phyloP scores from a whole-genome alignment of 1,140 invertebrate genomes.

The Zaprionus davidi region DNA sequence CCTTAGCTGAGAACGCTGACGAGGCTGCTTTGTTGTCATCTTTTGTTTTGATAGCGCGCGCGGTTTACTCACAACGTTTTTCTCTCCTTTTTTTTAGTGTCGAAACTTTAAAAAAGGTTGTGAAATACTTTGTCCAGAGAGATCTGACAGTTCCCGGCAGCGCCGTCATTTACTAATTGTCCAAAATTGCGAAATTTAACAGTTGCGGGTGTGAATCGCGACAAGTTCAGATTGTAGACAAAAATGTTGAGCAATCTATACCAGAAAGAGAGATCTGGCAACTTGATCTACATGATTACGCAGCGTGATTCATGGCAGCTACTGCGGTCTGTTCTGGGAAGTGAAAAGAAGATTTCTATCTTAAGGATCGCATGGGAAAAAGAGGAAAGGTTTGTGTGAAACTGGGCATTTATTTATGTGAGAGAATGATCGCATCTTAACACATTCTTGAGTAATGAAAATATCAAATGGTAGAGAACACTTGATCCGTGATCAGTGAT shows the following conservation, averaged over 20 bases:
- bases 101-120: conserved; percentile 26
- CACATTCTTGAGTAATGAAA: background rate
- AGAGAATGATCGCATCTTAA: background rate
- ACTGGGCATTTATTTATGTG: background rate
- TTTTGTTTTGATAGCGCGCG: conserved; percentile 52
- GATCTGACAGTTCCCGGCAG: conserved; percentile 9
- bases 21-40: conserved; percentile 56
- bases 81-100: conserved; percentile 1
- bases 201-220: conserved; percentile 44
- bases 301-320: conserved; percentile 27
- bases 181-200: conserved; percentile 47
- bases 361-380: background rate
- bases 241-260: conserved; percentile 31
- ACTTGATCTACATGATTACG: conserved; percentile 25
- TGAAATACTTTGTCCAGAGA: conserved; percentile 41
- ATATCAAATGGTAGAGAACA: background rate
- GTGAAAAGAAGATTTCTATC: background rate
- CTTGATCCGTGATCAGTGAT: background rate
- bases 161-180: conserved; percentile 45
- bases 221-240: conserved; percentile 22
- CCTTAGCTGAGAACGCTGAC: conserved; percentile 33
- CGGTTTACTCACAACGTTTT: conserved; percentile 27
- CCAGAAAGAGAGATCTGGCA: background rate
- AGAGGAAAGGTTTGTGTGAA: background rate
- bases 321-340: conserved; percentile 11